Evolutionary conservation across 2,888 invertebrate genomes (phyloP).

Genomic region (Blastobasis adustella): DNA sequence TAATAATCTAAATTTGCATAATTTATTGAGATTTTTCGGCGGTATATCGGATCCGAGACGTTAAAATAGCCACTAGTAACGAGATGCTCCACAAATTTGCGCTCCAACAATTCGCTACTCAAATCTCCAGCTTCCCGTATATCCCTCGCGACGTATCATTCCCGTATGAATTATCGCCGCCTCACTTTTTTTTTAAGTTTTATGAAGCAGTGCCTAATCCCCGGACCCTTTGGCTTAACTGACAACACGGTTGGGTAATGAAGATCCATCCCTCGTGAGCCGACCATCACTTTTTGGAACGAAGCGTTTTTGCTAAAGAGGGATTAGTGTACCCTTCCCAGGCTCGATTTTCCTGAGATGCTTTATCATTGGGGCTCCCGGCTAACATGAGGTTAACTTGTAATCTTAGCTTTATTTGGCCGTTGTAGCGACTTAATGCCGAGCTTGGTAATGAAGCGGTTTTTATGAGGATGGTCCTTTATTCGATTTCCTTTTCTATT

Average conservation of each 20-base stretch:
- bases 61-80: too few species aligned
- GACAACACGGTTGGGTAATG: slow-evolving; percentile 70
- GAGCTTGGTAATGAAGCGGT: slow-evolving; percentile 60
- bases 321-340: slow-evolving; percentile 71
- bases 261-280: slow-evolving; percentile 68
- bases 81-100: too few species aligned
- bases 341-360: slow-evolving; percentile 70
- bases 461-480: slow-evolving; percentile 54
- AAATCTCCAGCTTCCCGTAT: too few species aligned
- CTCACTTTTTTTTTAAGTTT: slow-evolving; percentile 52
- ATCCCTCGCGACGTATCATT: too few species aligned
- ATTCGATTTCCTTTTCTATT: slow-evolving; percentile 39
- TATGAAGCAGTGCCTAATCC: slow-evolving; percentile 62
- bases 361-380: slow-evolving; percentile 73
- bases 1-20: too few species aligned
- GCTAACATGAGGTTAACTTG: slow-evolving; percentile 75
- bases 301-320: slow-evolving; percentile 75
- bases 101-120: too few species aligned
- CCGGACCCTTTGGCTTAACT: slow-evolving; percentile 64
- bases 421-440: slow-evolving; percentile 65
- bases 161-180: slow-evolving; percentile 19
- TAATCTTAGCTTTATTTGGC: slow-evolving; percentile 73
- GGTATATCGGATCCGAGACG: too few species aligned
- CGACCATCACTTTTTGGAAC: slow-evolving; percentile 72
- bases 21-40: too few species aligned